These are phyloP conservation scores for Nezara viridula DNA, from an alignment of 2,888 invertebrate genomes.

Conservation along the genomic window DNA sequence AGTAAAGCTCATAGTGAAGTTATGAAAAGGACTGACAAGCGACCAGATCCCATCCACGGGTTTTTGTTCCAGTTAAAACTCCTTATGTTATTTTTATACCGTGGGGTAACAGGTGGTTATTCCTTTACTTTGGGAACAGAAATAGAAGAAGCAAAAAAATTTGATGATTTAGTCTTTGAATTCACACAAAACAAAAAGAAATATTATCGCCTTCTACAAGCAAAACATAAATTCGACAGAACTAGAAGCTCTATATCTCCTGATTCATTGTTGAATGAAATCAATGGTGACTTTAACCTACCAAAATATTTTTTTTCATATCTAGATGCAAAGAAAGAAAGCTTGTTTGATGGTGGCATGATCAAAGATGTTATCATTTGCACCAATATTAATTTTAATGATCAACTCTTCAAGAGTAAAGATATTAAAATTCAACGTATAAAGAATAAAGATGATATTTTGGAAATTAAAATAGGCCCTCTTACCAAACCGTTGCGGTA, in stretches of 20 bases:
- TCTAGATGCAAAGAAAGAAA: conserved; percentile 7
- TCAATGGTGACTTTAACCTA: conserved; percentile 13
- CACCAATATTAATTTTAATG: conserved; percentile 39
- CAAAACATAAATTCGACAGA: conserved; percentile 52
- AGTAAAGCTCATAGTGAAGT: background rate
- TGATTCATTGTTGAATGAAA: conserved; percentile 7
- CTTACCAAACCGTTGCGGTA: background rate
- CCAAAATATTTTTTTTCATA: conserved; percentile 48
- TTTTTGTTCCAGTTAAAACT: conserved; percentile 60
- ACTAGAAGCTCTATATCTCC: conserved; percentile 13
- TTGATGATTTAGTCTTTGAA: conserved; percentile 57
- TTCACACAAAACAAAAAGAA: conserved; percentile 48
- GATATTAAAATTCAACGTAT: background rate
- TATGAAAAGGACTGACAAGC: background rate
- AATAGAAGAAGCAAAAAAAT: conserved; percentile 59
- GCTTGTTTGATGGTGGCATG: background rate
- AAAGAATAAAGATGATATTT: conserved; percentile 36
- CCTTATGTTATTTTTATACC: conserved; percentile 60
- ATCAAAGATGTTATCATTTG: conserved; percentile 39
- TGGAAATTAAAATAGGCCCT: background rate
- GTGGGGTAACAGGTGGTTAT: conserved; percentile 44
- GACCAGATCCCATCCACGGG: conserved; percentile 21
- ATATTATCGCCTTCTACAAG: conserved; percentile 42
- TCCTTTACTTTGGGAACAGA: conserved; percentile 60
- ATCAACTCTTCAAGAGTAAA: background rate